phyloP scores from a whole-genome alignment of 2,113 vertebrate genomes.

The Antechinus stuartii region DNA sequence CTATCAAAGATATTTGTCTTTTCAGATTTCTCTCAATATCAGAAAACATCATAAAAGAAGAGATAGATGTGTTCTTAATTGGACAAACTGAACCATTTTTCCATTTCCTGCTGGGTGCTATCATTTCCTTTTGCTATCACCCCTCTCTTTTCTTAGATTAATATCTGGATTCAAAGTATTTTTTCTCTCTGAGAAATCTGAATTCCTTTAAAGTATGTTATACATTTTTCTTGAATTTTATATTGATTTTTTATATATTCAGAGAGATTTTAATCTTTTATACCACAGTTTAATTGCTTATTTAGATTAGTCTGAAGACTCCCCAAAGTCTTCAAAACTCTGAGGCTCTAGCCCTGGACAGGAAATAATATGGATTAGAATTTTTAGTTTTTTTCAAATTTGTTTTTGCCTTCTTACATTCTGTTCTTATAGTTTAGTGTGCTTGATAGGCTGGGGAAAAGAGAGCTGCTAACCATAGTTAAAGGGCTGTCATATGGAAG shows the following conservation, averaged over 20 bases:
- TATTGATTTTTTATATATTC: neutral
- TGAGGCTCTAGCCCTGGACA: slow-evolving; percentile 16
- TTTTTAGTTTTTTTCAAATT: slow-evolving; percentile 18
- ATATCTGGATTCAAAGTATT: neutral
- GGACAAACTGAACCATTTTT: neutral
- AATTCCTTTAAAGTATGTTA: neutral
- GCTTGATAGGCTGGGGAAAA: neutral
- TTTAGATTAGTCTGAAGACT: neutral
- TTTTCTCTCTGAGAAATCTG: neutral
- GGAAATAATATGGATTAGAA: neutral
- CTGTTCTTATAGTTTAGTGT: neutral
- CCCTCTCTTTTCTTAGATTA: neutral
- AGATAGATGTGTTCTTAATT: neutral
- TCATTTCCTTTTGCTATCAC: neutral
- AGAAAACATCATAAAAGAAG: neutral
- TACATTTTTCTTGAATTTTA: neutral
- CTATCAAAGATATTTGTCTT: neutral
- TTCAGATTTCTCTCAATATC: neutral
- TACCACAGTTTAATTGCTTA: slow-evolving; percentile 7
- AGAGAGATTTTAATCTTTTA: neutral
- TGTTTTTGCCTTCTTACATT: neutral
- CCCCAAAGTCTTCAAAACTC: neutral
- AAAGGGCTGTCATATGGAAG: neutral
- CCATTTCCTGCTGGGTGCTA: neutral
- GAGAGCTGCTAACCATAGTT: no score